Evolutionary conservation across 2,888 invertebrate species (phyloP), one percentile per base, ranked within the genome.

Genomic region (Norana najaformis): DNA sequence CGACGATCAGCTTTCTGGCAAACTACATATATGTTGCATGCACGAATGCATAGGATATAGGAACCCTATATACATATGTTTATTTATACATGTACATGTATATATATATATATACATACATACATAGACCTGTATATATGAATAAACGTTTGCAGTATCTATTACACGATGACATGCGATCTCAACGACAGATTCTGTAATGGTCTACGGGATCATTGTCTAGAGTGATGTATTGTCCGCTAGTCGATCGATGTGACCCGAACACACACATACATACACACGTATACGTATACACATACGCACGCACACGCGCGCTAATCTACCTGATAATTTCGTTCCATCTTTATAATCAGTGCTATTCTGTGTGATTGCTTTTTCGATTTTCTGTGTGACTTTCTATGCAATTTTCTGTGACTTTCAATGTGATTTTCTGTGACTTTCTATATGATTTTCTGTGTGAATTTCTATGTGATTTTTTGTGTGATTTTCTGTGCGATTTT

Each of bases 141-240:
- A 69, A 69, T n/a, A 69, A n/a, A 69, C 69, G 69, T 69, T 30
- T 8, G 30, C 6, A 53, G 53, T 69, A 69, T 69, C 69, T 69
- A 69, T 69, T 69, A 69, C 69, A 69, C 69, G 69, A 69, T n/a
- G 69, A 69, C 69, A 69, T 69, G 69, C 69, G 69, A 69, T 69
- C 69, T 69, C 69, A 69, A n/a, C 69, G 69, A 69, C 69, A 69
- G 69, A 69, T 69, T 69, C 69, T 69, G 69, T 69, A 69, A 69
- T 69, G 69, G 69, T n/a, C 69, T n/a, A 69, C 69, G 69, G n/a
- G 69, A 69, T 69, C 69, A n/a, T 69, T 69, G 69, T 69, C 69
- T 69, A 30, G 69, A 69, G n/a, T 69, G 69, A 69, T 69, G 69
- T 69, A 69, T 69, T 11, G 69, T n/a, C 69, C 69, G 30, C 30